Evolutionary conservation across 2,888 invertebrate genomes (phyloP), one percentile per base, ranked within the genome.

Genomic region (Lissonota sp.): DNA sequence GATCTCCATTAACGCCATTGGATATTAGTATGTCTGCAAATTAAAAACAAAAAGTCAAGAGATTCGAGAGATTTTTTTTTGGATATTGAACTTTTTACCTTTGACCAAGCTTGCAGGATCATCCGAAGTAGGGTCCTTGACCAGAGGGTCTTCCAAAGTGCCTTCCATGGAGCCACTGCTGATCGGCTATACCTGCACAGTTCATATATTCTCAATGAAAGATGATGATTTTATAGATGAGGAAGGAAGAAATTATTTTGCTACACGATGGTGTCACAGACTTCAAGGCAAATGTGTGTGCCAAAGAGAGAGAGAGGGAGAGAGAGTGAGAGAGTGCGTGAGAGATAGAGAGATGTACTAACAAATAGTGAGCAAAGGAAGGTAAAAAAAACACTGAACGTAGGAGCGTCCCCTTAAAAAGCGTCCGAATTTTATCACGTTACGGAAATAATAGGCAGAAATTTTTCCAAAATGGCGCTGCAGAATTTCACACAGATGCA

Each of bases 1-100:
- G 91, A 70, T 88, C 90, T 51, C 93, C 93, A 84, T 93, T 93
- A 80, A 93, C 88, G 73, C 93, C 93, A 84, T 93, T 93, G 77
- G 92, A 88, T 86, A 93, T 92, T 79, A 91, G 84, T 77, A 84
- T 85, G 87, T 92, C 93, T 93, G 85, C 51, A 91, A 91, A 40
- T 79, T 16, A 67, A 69, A 26, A 67, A 70, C 53, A 58, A 10
- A n/a, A 53, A 7, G n/a, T 16, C 6, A 5, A 14, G 7, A 12
- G 14, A 53, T 53, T 14, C 1, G 26, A 26, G 26, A 26, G 26
- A 26, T 26, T 26, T 26, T 26, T 26, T 26, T 26, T 26, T 26
- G 26, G 26, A 42, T 0, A 0, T 39, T 0, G 46, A 14, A 4
- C 42, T 3, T 42, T 44, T 67, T 86, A 92, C 92, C 92, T 91